Base-by-base conservation (phyloP, 1,140 invertebrate species). In the Galleria mellonella region DNA sequence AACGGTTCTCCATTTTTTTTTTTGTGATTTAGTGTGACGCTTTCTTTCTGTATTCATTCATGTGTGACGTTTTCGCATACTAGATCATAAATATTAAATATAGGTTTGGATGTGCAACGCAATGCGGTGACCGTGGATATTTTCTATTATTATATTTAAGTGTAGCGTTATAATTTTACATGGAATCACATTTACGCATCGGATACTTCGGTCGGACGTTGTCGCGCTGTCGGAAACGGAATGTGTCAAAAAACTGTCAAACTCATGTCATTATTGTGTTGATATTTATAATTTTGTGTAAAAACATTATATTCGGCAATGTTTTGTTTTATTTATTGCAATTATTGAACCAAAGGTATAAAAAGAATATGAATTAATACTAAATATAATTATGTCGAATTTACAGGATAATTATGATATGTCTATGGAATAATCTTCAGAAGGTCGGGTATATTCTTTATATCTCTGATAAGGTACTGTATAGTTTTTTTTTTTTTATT, bases 81-180 rank as follows among this genome's bases (percentile, higher is more conserved):
- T 77, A 81, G 64, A 55, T 72, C 61, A 71, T 75, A 73, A 71
- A 41, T 43, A 57, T 65, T 64, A 61, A 69, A 67, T 60, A 55
- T 72, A 55, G 43, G 63, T 70, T 60, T 66, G 66, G 70, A 59
- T 64, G 64, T 71, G 51, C 47, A 43, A 44, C 44, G 63, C 43
- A 41, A 54, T 51, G 57, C 33, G 78, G 73, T 69, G 75, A 66
- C 65, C 73, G 75, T 67, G 68, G 62, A 30, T 55, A 51, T 75
- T 73, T 79, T 78, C 69, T 83, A 76, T 75, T 62, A 66, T 53
- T 52, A 53, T 75, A 71, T 64, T 62, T 78, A 83, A 83, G 74
- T 58, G 75, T 83, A 83, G 78, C 69, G 69, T 73, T 72, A 69
- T 65, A 72, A 66, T 83, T 83, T 83, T 76, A 79, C 75, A 81